Base-by-base conservation (phyloP, 2,888 invertebrate species). In the Acholoe squamosa region DNA sequence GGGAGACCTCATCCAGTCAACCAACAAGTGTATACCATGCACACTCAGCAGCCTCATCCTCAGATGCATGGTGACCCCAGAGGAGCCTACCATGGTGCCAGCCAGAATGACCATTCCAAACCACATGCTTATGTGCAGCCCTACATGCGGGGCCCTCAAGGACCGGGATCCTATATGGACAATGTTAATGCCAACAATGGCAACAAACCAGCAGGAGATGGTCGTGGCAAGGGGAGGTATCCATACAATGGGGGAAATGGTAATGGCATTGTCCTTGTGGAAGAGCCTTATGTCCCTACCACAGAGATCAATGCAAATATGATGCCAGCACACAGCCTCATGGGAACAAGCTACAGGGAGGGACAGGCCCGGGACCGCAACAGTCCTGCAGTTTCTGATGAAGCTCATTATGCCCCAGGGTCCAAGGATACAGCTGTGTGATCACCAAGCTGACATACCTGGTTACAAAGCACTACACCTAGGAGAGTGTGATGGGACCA, bases 51-150 rank as follows among this genome's bases (percentile, higher is more conserved):
- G 16, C 28, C 28, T n/a, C 28, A 71, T 0, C 25, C 31, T 1
- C 25, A 25, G 28, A 84, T 84, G 84, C 34, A 43, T 12, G 1
- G 7, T 16, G 34, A 33, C n/a, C 84, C 1, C 0, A 14, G 34
- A 7, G 51, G 7, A 25, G 31, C n/a, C 1, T 28, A 19, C n/a
- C 43, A 51, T 10, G 84, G 1, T 34, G 16, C 34, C 14, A 71
- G 5, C 14, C 28, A n/a, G 28, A n/a, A 71, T 71, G 71, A n/a
- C 28, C 71, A 71, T 14, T 71, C 84, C 43, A 84, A 84, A 43
- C 84, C 84, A 3, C 84, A 84, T 25, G 84, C 84, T 10, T 84
- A 84, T 25, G 84, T 84, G 3, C 84, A 84, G 51, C 84, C 84
- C 28, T 84, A 84, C 51, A 43, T 84, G 84, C 84, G 25, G 19